phyloP scores from a whole-genome alignment of 2,113 vertebrate species.

The Chlorodrepanis virens region DNA sequence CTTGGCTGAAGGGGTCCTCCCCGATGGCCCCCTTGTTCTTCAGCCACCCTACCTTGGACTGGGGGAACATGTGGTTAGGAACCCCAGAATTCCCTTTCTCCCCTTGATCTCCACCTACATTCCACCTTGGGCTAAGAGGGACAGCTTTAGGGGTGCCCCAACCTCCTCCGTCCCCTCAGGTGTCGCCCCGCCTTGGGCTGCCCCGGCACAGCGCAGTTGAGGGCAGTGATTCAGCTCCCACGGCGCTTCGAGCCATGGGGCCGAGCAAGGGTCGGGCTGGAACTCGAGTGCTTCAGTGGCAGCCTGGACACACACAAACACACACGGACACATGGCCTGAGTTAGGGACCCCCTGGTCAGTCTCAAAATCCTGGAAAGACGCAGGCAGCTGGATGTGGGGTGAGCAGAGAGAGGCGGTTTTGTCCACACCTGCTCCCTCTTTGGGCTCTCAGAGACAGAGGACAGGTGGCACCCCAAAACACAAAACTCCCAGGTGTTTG shows the following conservation, averaged over 20 bases:
- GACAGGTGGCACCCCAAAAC: background rate
- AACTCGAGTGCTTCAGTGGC: background rate
- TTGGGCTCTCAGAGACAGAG: background rate
- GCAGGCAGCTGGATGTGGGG: background rate
- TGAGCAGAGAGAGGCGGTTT: background rate
- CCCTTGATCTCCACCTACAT: no score
- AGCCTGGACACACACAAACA: background rate
- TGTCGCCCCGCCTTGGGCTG: fast-evolving
- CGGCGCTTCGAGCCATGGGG: background rate
- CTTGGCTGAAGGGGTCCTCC: no score
- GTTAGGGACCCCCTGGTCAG: background rate
- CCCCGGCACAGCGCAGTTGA: fast-evolving
- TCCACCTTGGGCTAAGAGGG: background rate
- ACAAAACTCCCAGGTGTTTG: background rate
- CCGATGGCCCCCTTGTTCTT: background rate
- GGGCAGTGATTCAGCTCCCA: background rate
- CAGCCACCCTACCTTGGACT: background rate
- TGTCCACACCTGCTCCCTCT: background rate
- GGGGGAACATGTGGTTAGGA: background rate
- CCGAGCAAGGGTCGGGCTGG: background rate
- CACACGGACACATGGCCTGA: background rate
- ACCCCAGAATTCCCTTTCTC: background rate
- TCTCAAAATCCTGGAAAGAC: background rate
- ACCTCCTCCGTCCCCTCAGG: fast-evolving
- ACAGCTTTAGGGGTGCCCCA: background rate